Conservation (phyloP, 2,888 invertebrate genomes). For the Ecliptopera silaceata region DNA sequence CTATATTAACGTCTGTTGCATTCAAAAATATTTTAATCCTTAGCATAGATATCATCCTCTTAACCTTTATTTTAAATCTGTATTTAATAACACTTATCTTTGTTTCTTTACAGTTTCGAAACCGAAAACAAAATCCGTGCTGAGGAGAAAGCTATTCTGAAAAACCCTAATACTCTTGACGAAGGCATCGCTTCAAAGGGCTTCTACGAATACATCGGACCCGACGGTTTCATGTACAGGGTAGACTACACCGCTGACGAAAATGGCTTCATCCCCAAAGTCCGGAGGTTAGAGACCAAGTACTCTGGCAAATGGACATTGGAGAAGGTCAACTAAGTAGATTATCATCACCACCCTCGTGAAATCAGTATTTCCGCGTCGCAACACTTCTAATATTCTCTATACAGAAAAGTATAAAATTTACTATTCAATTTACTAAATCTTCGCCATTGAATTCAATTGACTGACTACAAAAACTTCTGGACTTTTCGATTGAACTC, state of each 20-base stretch:
- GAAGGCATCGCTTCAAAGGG: slow-evolving; percentile 78
- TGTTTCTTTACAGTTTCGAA: slow-evolving; percentile 66
- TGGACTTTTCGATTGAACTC: slow-evolving; percentile 44
- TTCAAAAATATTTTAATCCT: too few species aligned
- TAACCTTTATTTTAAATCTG: neutral
- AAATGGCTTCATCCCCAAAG: slow-evolving; percentile 76
- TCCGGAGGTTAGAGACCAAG: slow-evolving; percentile 73
- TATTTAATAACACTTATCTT: neutral
- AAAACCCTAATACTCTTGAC: slow-evolving; percentile 75
- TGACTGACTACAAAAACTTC: slow-evolving; percentile 50
- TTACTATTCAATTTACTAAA: too few species aligned
- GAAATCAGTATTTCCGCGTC: slow-evolving; percentile 69
- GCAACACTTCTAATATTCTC: slow-evolving; percentile 8
- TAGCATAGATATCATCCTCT: neutral
- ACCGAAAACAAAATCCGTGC: slow-evolving; percentile 82
- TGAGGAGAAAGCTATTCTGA: slow-evolving; percentile 76
- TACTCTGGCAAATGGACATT: slow-evolving; percentile 78
- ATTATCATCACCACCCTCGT: slow-evolving; percentile 47
- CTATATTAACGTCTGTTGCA: slow-evolving; percentile 9
- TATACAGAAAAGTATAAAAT: too few species aligned
- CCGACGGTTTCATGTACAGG: slow-evolving; percentile 79
- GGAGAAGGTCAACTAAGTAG: slow-evolving; percentile 68
- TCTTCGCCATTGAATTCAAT: slow-evolving; percentile 29
- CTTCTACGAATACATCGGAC: slow-evolving; percentile 81
- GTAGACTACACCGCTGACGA: slow-evolving; percentile 81